phyloP scores from a whole-genome alignment of 1,140 invertebrate genomes.

The Euwallacea fornicatus region DNA sequence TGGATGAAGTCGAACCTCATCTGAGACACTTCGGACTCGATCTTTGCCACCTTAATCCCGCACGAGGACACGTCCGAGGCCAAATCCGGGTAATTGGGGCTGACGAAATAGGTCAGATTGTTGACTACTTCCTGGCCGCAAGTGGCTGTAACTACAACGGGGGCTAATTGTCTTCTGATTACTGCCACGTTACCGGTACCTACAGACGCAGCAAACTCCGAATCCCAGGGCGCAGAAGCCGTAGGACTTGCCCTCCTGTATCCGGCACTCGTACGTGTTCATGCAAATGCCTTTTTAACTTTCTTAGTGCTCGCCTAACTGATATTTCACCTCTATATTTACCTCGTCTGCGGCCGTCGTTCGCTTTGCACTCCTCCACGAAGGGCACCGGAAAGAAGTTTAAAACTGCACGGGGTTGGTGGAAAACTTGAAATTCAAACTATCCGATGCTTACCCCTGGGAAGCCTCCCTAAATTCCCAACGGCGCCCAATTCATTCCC shows the following conservation, averaged over 20 bases:
- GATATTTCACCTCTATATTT: slow-evolving; percentile 30
- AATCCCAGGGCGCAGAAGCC: slow-evolving; percentile 82
- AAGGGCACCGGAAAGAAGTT: slow-evolving; percentile 79
- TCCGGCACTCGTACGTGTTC: slow-evolving; percentile 81
- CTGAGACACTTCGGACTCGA: slow-evolving; percentile 74
- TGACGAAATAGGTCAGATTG: slow-evolving; percentile 84
- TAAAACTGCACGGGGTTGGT: slow-evolving; percentile 58
- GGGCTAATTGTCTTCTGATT: slow-evolving; percentile 27
- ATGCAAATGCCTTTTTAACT: slow-evolving; percentile 66
- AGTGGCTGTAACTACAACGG: slow-evolving; percentile 67
- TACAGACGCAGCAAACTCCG: slow-evolving; percentile 86
- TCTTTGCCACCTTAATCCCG: slow-evolving; percentile 67
- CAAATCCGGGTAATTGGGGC: slow-evolving; percentile 77
- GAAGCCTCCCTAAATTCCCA: slow-evolving; percentile 21
- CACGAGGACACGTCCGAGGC: slow-evolving; percentile 66
- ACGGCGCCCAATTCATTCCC: slow-evolving; percentile 1
- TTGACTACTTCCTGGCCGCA: slow-evolving; percentile 76
- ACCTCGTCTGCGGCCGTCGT: slow-evolving; percentile 65
- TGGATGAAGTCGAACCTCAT: slow-evolving; percentile 77
- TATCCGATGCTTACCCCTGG: slow-evolving; percentile 32
- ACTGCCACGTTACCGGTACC: slow-evolving; percentile 54
- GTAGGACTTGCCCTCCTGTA: slow-evolving; percentile 70
- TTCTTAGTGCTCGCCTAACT: background rate
- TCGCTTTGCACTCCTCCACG: slow-evolving; percentile 72
- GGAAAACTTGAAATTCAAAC: background rate